Base-by-base conservation (phyloP, 1,140 invertebrate genomes). In the Lanistes nyassanus region DNA sequence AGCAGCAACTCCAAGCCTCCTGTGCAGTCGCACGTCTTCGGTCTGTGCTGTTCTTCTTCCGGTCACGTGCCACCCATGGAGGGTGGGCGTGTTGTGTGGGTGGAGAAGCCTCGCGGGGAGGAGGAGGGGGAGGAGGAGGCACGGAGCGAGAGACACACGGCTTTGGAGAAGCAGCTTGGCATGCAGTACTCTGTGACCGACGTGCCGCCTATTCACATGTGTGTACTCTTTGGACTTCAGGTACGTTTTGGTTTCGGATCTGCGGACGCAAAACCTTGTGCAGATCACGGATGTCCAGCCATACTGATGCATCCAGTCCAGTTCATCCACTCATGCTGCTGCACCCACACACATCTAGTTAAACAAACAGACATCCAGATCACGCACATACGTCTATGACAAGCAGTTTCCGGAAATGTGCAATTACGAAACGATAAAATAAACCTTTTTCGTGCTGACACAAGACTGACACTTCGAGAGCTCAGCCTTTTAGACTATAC, bases 201-300 rank as follows among this genome's bases (percentile, higher is more conserved):
- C 82, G 88, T 91, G 39, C 95, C 95, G 19, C 93, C 95, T 0
- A 95, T 94, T 94, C 95, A 96, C 86, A 89, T 95, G 0, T 94
- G 93, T 78, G 91, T 96, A 68, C 93, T 95, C 79, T 93, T 96
- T 89, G 95, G 94, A 51, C 89, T 96, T 58, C 94, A 96, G 92
- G 94, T 95, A 89, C 80, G 78, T 16, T 9, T 9, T 9, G 19
- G 9, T 47, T 16, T 47, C 42, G 0, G 19, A 3, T 16, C 0
- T 47, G 9, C 42, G 19, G 19, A 47, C 42, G 42, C 42, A 16
- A n/a, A n/a, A n/a, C n/a, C n/a, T n/a, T n/a, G n/a, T n/a, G n/a
- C n/a, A n/a, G n/a, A n/a, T n/a, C n/a, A n/a, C n/a, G n/a, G n/a
- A n/a, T n/a, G n/a, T n/a, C n/a, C n/a, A n/a, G n/a, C n/a, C n/a